Evolutionary conservation across 2,888 invertebrate genomes (phyloP).

Genomic region (Cephus rjabovi): DNA sequence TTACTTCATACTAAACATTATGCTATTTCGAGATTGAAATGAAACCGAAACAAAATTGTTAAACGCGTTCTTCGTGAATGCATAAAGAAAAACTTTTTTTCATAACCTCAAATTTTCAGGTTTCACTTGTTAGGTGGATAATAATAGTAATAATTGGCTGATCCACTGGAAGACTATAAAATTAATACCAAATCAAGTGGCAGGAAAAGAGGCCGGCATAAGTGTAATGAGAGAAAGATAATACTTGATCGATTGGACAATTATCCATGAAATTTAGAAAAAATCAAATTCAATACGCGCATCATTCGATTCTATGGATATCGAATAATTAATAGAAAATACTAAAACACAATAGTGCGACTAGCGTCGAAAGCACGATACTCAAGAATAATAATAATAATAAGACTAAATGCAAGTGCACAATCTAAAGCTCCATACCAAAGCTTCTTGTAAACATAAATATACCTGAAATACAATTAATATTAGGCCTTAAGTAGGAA

Average conservation of each 20-base stretch:
- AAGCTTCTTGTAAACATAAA: conserved; percentile 31
- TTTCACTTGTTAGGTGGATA: neutral
- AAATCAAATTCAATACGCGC: neutral
- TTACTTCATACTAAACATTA: neutral
- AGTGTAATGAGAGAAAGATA: neutral
- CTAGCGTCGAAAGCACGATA: conserved; percentile 45
- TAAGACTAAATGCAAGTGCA: neutral
- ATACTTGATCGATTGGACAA: neutral
- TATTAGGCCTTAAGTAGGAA: conserved; percentile 46
- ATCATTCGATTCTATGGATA: neutral
- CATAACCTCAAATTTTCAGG: neutral
- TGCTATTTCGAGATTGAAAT: neutral
- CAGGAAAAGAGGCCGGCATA: neutral
- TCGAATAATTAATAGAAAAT: neutral
- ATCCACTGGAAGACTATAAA: conserved; percentile 34
- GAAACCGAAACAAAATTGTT: neutral
- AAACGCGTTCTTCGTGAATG: neutral
- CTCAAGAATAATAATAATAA: neutral
- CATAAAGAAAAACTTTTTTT: neutral
- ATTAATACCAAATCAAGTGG: conserved; percentile 19
- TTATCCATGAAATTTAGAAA: neutral
- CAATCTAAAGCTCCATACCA: neutral
- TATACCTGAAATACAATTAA: conserved; percentile 27
- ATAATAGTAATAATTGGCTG: conserved; percentile 14
- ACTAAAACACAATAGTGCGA: conserved; percentile 39